Conservation (phyloP, 2,113 vertebrate genomes). For the Pluvianellus socialis region DNA sequence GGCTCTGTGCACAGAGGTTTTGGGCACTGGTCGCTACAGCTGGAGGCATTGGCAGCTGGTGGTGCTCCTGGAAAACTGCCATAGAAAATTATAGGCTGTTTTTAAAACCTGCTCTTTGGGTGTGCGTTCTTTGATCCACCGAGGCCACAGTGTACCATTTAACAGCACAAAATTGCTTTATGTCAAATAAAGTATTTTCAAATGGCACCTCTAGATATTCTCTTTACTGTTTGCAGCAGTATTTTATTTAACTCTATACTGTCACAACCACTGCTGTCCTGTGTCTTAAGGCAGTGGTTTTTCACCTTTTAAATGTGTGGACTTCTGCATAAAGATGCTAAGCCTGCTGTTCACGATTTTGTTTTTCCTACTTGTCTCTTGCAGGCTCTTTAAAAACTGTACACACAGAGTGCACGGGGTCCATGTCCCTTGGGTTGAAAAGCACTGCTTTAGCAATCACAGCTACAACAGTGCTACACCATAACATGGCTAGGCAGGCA, state of each 20-base stretch:
- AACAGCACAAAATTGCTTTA: background rate
- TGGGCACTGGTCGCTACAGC: background rate
- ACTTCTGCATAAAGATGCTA: background rate
- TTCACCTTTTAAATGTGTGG: background rate
- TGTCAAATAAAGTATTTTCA: background rate
- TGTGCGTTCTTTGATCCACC: background rate
- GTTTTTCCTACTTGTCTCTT: background rate
- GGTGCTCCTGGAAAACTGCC: background rate
- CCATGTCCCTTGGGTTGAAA: background rate
- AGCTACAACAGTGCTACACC: background rate
- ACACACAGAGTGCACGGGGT: rapidly evolving
- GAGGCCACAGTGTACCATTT: background rate
- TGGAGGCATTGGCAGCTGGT: background rate
- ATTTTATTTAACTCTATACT: background rate
- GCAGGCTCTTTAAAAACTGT: background rate
- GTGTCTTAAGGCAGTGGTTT: background rate
- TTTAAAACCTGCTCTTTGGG: background rate
- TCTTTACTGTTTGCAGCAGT: background rate
- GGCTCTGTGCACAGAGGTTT: background rate
- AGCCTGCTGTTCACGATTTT: background rate
- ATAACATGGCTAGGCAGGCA: background rate
- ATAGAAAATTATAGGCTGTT: background rate
- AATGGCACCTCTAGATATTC: background rate
- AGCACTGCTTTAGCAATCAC: background rate
- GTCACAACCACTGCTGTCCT: background rate